Evolutionary conservation across 2,797 vertebrate genomes (phyloP), one percentile per base, ranked within the genome.

Genomic region (Moxostoma hubbsi): DNA sequence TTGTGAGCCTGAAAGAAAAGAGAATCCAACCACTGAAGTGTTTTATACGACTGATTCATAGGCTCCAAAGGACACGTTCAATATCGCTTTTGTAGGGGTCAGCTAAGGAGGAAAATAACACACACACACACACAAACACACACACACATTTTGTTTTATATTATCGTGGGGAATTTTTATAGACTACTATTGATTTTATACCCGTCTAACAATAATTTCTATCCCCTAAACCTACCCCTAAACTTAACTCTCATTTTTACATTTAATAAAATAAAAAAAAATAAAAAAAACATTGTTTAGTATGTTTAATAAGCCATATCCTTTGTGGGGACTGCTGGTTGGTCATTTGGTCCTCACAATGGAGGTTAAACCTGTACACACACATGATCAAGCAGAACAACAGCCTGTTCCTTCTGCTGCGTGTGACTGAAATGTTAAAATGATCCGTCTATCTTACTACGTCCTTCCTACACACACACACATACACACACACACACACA

Each of bases 371-470:
- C 36, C 36, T 36, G 36, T 36, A 76, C 59, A 47, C 36, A 57
- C 16, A 64, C 62, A 67, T 13, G 50, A 7, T 8, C 59, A 54
- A 62, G 51, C 45, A 76, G 57, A 51, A 18, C 43, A 47, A 66
- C 74, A 64, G 49, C 75, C 58, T 53, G 24, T 24, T 53, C 18
- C 74, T 77, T 82, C 80, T 78, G 70, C 81, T 68, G 16, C 83
- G 59, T 80, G 59, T 58, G 80, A 88, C 82, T 58, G 66, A 63
- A 83, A 67, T 85, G 85, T 87, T 90, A 89, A 88, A 81, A 84
- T 83, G 75, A 85, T 36, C 36, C 2, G 36, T 4, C 72, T 11
- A 15, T 16, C 61, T 16, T 5, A 7, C 18, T 4, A 16, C 59
- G 36, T 36, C 36, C 36, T 36, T 36, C 36, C 36, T 5, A 7